Percentiles rank a stretch among this genome's conserved stretches.
Conservation (phyloP, 2,113 vertebrate species). For the Phylloscopus trochilus region DNA sequence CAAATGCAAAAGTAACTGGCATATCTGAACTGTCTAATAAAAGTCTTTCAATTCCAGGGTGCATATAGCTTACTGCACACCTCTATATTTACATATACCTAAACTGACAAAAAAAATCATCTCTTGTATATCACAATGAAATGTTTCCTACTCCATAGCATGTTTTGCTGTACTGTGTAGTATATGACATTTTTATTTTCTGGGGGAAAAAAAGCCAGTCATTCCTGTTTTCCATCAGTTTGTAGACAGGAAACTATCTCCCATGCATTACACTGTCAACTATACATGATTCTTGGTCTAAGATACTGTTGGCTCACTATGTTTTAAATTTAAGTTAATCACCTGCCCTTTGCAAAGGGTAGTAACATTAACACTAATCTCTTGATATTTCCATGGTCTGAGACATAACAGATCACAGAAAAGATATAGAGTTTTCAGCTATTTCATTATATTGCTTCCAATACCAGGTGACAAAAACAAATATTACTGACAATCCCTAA, state of each 20-base stretch:
- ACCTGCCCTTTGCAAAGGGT: neutral
- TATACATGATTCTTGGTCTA: neutral
- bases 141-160: neutral
- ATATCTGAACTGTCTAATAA: neutral
- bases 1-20: neutral
- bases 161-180: neutral
- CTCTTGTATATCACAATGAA: neutral
- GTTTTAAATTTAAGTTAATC: neutral
- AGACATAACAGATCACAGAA: neutral
- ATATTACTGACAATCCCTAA: neutral
- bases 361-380: neutral
- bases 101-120: neutral
- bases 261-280: neutral
- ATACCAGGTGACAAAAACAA: neutral
- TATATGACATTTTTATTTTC: neutral
- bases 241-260: neutral
- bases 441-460: neutral
- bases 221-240: neutral
- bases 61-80: neutral
- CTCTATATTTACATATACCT: neutral
- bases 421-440: neutral
- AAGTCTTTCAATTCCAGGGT: neutral
- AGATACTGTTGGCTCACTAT: neutral
- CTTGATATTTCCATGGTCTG: neutral
- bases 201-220: fast-evolving